Evolutionary conservation across 2,113 vertebrate species (phyloP).

Genomic region (Ceratotherium simum): DNA sequence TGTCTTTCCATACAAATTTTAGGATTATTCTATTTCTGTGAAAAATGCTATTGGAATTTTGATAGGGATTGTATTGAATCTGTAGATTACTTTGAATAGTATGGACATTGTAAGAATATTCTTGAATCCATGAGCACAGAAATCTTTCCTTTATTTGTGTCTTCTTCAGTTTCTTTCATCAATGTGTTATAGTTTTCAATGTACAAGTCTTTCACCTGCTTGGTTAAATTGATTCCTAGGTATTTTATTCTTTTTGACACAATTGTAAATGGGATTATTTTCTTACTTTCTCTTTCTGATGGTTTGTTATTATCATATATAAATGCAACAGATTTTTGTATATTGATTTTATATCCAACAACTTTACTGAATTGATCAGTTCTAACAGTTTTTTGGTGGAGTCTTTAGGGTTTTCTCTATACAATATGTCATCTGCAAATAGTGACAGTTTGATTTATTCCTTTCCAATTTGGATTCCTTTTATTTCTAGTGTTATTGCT

Average conservation of each 20-base stretch:
- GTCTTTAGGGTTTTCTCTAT: not conserved
- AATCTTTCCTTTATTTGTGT: not conserved
- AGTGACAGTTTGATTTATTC: not conserved
- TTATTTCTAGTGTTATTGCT: not conserved
- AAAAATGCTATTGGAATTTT: conserved; percentile 12
- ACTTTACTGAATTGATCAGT: not conserved
- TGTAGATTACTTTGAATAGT: not conserved
- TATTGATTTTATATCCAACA: not conserved
- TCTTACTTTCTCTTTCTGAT: not conserved
- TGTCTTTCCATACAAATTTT: not conserved
- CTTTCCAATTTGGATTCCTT: not conserved
- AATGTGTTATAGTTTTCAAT: not conserved
- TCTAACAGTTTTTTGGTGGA: not conserved
- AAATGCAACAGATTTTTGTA: not conserved
- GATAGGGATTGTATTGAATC: not conserved
- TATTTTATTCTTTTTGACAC: conserved; percentile 11
- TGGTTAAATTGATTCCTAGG: not conserved
- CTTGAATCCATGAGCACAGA: not conserved
- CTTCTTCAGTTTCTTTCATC: not conserved
- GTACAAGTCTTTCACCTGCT: not conserved
- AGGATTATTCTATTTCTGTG: not conserved
- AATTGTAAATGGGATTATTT: not conserved
- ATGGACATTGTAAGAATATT: not conserved
- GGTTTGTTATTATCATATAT: not conserved
- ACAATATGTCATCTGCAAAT: not conserved